These are phyloP conservation scores for Dicentrarchus labrax DNA, from an alignment of 2,113 vertebrate species.

Conservation along the genomic window DNA sequence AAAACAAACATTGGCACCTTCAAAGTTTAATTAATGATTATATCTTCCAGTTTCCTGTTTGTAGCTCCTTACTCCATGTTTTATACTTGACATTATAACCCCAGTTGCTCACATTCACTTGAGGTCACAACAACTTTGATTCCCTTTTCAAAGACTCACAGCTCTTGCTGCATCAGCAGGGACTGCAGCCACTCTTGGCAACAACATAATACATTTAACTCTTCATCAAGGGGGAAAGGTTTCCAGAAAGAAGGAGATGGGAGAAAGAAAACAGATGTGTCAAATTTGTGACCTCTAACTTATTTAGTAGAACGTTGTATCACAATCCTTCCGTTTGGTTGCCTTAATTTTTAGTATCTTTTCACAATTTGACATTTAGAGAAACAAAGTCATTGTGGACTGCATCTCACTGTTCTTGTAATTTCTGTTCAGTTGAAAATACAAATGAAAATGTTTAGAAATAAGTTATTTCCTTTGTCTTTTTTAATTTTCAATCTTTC, in stretches of 20 bases:
- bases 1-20: neutral
- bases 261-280: conserved; percentile 56
- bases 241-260: conserved; percentile 35
- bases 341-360: neutral
- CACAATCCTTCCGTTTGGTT: neutral
- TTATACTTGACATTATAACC: conserved; percentile 25
- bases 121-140: neutral
- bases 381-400: neutral
- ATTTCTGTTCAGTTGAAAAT: neutral
- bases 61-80: neutral
- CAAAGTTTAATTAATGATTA: neutral
- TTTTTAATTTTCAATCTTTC: neutral
- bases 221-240: conserved; percentile 22
- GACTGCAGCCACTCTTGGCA: conserved; percentile 49
- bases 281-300: conserved; percentile 34
- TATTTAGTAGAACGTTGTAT: neutral
- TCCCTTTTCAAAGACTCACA: conserved; percentile 20
- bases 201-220: conserved; percentile 35
- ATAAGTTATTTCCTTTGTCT: no score
- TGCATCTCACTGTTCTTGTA: neutral
- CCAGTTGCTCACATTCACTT: neutral
- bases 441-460: no score
- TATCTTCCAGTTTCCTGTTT: neutral
- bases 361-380: neutral
- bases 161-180: conserved; percentile 51